Evolutionary conservation across 2,797 vertebrate genomes (phyloP).

Genomic region (Limnodromus scolopaceus): DNA sequence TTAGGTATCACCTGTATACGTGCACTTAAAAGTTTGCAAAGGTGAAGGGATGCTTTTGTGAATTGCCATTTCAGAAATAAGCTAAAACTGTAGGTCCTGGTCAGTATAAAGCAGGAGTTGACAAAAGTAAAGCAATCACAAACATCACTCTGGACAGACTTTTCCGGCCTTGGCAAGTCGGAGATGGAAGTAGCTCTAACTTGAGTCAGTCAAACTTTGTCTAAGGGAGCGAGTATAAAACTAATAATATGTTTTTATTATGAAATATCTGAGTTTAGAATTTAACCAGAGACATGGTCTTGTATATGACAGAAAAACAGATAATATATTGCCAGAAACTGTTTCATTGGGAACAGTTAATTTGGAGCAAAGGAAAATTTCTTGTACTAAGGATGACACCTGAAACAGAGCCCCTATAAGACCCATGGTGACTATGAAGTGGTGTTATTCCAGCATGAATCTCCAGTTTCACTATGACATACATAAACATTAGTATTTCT

Average conservation of each 20-base stretch:
- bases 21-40: not conserved
- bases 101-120: not conserved
- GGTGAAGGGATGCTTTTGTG: not conserved
- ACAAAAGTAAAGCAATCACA: not conserved
- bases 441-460: not conserved
- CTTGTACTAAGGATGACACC: not conserved
- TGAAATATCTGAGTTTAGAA: not conserved
- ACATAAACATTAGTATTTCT: not conserved
- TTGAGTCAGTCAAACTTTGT: not conserved
- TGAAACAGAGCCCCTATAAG: not conserved
- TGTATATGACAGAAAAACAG: not conserved
- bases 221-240: not conserved
- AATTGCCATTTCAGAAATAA: not conserved
- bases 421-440: not conserved
- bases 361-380: not conserved
- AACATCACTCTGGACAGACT: not conserved
- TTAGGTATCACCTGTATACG: fast-evolving
- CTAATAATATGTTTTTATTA: not conserved
- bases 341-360: not conserved
- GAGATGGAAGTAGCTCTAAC: not conserved
- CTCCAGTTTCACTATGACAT: not conserved
- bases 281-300: not conserved
- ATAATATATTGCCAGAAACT: not conserved
- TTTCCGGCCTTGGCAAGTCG: not conserved
- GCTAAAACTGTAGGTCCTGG: not conserved